Conservation (phyloP, 2,888 invertebrate species). For the Zhengitettix transpicula region DNA sequence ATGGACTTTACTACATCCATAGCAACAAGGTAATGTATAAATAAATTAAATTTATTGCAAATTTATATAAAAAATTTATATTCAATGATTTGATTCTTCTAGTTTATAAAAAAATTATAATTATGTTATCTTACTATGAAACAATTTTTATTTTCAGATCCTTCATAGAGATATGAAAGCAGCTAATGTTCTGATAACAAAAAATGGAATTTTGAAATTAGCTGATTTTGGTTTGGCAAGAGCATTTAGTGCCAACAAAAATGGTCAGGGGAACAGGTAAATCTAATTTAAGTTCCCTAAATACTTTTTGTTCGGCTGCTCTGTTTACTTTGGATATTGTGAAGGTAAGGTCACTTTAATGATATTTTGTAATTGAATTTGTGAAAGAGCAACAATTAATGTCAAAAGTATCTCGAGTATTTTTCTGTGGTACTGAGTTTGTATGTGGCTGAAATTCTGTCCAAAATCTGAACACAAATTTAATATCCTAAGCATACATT, state of each 20-base stretch:
- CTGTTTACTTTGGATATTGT: background rate
- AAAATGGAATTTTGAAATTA: conserved; percentile 81
- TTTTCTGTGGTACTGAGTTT: too few relatives aligned
- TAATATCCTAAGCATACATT: too few relatives aligned
- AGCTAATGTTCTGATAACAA: conserved; percentile 93
- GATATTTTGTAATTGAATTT: too few relatives aligned
- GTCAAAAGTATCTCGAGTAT: too few relatives aligned
- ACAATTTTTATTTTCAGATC: conserved; percentile 32
- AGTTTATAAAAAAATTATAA: background rate
- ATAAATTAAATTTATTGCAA: too few relatives aligned
- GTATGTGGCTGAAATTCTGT: too few relatives aligned
- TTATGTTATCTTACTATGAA: background rate
- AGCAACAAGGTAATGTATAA: conserved; percentile 34
- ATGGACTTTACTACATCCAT: conserved; percentile 91
- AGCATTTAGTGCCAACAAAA: conserved; percentile 78
- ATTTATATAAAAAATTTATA: too few relatives aligned
- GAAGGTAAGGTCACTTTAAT: too few relatives aligned
- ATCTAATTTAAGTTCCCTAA: background rate
- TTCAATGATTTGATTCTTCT: too few relatives aligned
- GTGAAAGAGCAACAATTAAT: too few relatives aligned
- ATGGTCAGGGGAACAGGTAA: conserved; percentile 57
- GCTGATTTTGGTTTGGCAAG: conserved; percentile 96
- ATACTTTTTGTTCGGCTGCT: background rate
- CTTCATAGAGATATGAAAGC: conserved; percentile 97
- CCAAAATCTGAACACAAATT: too few relatives aligned